Conservation (phyloP, 2,113 vertebrate genomes). For the Cygnus atratus region DNA sequence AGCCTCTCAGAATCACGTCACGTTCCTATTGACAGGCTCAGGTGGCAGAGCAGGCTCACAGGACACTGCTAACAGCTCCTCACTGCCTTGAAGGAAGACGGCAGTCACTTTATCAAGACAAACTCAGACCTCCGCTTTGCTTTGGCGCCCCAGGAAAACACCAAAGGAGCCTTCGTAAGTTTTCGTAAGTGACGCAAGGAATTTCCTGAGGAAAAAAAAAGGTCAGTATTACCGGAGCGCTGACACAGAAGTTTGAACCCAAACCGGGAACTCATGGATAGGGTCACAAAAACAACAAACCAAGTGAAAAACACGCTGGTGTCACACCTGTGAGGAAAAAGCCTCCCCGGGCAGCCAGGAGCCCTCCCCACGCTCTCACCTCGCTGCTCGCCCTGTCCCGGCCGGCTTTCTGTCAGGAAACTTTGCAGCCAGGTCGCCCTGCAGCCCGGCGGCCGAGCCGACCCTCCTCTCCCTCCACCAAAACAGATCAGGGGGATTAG, state of each 20-base stretch:
- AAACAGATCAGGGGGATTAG: conserved; percentile 75
- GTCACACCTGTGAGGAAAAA: neutral
- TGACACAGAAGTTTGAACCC: neutral
- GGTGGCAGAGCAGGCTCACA: neutral
- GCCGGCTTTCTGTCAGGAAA: neutral
- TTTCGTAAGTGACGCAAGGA: fast-evolving
- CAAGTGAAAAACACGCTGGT: neutral
- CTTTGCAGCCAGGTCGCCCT: neutral
- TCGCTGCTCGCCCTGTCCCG: neutral
- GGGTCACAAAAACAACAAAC: neutral
- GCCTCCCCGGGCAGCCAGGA: neutral
- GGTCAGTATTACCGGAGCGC: neutral
- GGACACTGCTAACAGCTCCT: neutral
- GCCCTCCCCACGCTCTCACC: neutral
- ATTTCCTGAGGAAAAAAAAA: neutral
- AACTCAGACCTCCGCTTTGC: neutral
- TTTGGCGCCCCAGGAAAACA: neutral
- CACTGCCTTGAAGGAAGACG: neutral
- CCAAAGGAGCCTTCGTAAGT: neutral
- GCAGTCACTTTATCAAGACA: neutral
- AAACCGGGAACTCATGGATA: neutral
- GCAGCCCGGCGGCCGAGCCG: conserved; percentile 1
- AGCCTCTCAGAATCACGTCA: neutral
- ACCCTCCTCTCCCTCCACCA: conserved; percentile 20
- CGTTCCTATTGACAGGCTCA: neutral